These are phyloP conservation scores for Cistogaster globosa DNA, from an alignment of 2,888 invertebrate species.

Conservation along the genomic window DNA sequence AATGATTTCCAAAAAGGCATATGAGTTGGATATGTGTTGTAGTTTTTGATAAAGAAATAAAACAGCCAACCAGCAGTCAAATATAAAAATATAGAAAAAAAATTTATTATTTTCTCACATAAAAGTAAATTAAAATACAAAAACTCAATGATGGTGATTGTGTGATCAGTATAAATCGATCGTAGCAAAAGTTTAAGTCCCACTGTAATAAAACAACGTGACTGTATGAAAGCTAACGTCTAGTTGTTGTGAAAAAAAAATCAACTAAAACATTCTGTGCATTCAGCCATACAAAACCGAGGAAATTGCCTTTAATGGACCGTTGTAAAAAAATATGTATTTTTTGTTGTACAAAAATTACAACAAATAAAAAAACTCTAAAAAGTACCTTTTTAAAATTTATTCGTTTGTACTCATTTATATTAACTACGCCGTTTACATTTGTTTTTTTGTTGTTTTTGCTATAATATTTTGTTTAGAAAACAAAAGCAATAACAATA, in stretches of 20 bases:
- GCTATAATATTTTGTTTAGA: too few species aligned
- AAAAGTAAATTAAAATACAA: slow-evolving; percentile 25
- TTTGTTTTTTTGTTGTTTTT: slow-evolving; percentile 7
- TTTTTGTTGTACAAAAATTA: slow-evolving; percentile 25
- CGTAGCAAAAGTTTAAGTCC: slow-evolving; percentile 6
- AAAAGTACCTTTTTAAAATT: slow-evolving; percentile 37
- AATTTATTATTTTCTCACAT: slow-evolving; percentile 54
- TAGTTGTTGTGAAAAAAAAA: slow-evolving; percentile 9
- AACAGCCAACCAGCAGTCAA: neutral
- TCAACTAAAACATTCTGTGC: slow-evolving; percentile 35
- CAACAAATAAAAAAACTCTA: slow-evolving; percentile 4
- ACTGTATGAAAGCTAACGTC: neutral
- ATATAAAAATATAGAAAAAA: neutral
- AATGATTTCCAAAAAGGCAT: slow-evolving; percentile 45
- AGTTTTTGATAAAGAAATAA: neutral
- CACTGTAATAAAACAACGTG: slow-evolving; percentile 9
- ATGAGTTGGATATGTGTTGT: neutral
- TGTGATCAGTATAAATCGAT: slow-evolving; percentile 15
- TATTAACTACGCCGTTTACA: slow-evolving; percentile 26
- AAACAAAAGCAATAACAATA: slow-evolving; percentile 24
- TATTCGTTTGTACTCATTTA: slow-evolving; percentile 30
- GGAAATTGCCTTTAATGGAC: slow-evolving; percentile 71
- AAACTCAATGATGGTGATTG: neutral
- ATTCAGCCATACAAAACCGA: slow-evolving; percentile 62
- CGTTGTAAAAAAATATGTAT: slow-evolving; percentile 48